Evolutionary conservation across 2,797 vertebrate species (phyloP), one percentile per base, ranked within the genome.

Genomic region (Muscicapa striata): DNA sequence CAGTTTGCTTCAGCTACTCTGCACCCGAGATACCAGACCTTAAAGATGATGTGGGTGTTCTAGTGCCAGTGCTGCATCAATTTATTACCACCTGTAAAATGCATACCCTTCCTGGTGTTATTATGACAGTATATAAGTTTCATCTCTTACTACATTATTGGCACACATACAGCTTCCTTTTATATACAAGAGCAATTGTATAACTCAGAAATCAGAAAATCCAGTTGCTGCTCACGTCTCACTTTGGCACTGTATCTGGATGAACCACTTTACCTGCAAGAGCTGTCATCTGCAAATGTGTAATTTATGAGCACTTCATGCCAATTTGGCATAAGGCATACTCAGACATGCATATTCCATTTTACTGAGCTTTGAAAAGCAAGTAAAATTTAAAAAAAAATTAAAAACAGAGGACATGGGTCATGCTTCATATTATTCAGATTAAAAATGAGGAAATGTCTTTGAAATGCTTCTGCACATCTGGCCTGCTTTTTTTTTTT

Each of bases 251-350:
- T 41, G 45, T 62, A 69, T 69, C 48, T 59, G 59, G 91, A 89
- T 48, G 51, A 95, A 51, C 45, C 62, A 72, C 67, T 84, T 78
- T 57, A 92, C 51, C 67, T 79, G 77, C 64, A 85, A 73, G 55
- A 91, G 57, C 52, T 51, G 68, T 70, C 63, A 73, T 22, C 75
- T 77, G 67, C 52, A 83, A 73, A 85, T 26, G 45, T 21, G 27
- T 67, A 83, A 89, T 91, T 95, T 85, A 91, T 83, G 68, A 94
- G 85, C 43, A 83, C 48, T 77, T 83, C 57, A 83, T 13, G 23
- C 57, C 64, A 74, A 59, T 80, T 17, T 89, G 52, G 64, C 63
- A 40, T 36, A 66, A 87, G 43, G 48, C 34, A 76, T 40, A 89
- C 36, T 89, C 57, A 89, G 67, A 87, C 63, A 68, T n/a, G 66